phyloP scores from a whole-genome alignment of 1,140 invertebrate genomes.

The Drosophila santomea region DNA sequence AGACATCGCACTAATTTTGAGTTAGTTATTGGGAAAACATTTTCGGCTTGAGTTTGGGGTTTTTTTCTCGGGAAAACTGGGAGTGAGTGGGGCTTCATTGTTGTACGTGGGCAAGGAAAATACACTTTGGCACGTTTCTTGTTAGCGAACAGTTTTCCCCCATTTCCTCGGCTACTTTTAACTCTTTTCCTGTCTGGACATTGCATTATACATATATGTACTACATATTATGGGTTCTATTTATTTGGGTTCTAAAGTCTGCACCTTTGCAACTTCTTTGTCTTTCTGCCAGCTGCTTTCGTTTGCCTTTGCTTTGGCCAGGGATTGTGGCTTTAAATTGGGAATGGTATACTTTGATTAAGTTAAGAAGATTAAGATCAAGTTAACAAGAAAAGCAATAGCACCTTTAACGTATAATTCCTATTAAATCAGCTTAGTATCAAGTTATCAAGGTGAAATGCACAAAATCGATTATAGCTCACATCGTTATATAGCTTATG shows the following conservation, averaged over 20 bases:
- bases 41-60: conserved; percentile 23
- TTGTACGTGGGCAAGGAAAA: conserved; percentile 76
- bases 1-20: conserved; percentile 77
- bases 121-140: conserved; percentile 82
- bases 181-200: conserved; percentile 51
- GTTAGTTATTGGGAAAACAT: conserved; percentile 67
- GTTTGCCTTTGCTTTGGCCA: conserved; percentile 66
- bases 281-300: conserved; percentile 35
- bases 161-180: background rate
- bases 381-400: too few species aligned
- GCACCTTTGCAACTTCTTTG: conserved; percentile 16
- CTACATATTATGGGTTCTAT: conserved; percentile 21
- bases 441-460: too few species aligned
- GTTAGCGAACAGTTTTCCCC: conserved; percentile 64
- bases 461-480: too few species aligned
- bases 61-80: conserved; percentile 20
- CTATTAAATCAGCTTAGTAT: background rate
- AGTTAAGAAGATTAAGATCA: too few species aligned
- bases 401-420: too few species aligned
- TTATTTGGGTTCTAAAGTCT: conserved; percentile 3
- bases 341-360: background rate
- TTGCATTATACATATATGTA: conserved; percentile 53
- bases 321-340: conserved; percentile 63
- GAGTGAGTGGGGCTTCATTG: conserved; percentile 5
- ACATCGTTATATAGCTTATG: background rate